Evolutionary conservation across 2,113 vertebrate genomes (phyloP).

Genomic region (Bambusicola thoracicus): DNA sequence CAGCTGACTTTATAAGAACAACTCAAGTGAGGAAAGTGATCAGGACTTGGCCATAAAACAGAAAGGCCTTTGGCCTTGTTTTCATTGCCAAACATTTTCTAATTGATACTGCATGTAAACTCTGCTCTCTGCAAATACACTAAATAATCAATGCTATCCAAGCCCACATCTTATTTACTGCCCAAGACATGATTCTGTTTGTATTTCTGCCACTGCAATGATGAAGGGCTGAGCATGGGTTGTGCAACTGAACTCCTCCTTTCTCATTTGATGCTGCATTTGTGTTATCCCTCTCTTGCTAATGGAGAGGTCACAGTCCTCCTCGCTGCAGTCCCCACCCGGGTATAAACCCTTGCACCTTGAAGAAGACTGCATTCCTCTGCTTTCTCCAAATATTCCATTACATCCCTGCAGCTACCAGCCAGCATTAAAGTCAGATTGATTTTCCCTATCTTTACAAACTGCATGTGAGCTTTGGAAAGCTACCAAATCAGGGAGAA

Average conservation of each 20-base stretch:
- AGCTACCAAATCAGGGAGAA: background rate
- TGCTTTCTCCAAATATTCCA: background rate
- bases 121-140: constrained; percentile 40
- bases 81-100: constrained; percentile 49
- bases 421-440: background rate
- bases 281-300: background rate
- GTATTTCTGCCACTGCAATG: background rate
- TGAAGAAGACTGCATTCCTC: background rate
- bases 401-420: background rate
- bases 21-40: constrained; percentile 37
- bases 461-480: background rate
- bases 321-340: background rate
- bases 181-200: background rate
- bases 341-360: background rate
- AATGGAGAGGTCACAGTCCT: background rate
- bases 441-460: background rate
- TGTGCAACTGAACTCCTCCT: background rate
- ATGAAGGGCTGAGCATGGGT: background rate
- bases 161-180: constrained; percentile 3
- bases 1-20: constrained; percentile 33
- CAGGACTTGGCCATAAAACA: constrained; percentile 38
- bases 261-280: fast-evolving
- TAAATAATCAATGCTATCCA: constrained; percentile 45
- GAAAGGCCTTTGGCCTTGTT: constrained; percentile 9
- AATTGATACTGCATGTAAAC: constrained; percentile 67